phyloP scores from a whole-genome alignment of 64 coral and sea anemone species.

The Hydrozoanthus tunicans region DNA sequence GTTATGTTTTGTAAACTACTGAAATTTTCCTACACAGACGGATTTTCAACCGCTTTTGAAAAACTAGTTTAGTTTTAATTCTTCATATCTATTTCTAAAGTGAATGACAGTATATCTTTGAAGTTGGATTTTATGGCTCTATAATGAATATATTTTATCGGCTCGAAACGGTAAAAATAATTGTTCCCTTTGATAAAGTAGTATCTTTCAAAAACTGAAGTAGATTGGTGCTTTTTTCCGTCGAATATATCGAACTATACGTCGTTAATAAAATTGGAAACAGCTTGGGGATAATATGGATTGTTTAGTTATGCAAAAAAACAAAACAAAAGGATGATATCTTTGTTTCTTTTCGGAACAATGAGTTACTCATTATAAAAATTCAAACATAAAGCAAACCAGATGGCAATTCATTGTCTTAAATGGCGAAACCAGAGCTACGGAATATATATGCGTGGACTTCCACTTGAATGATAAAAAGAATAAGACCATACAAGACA shows the following conservation, averaged over 20 bases:
- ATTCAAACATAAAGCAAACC: neutral
- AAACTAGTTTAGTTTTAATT: too few relatives aligned
- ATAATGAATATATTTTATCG: neutral
- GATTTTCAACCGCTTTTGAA: too few relatives aligned
- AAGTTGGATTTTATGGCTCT: neutral
- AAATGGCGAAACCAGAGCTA: neutral
- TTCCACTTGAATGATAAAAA: neutral
- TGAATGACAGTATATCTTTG: neutral
- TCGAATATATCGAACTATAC: neutral
- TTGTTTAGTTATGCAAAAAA: neutral
- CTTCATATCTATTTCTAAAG: neutral
- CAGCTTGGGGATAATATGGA: neutral
- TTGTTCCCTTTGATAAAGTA: neutral
- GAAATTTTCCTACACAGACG: too few relatives aligned
- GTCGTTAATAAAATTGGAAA: neutral
- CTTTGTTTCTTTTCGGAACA: conserved; percentile 22
- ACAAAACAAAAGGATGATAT: conserved; percentile 17
- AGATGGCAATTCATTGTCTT: neutral
- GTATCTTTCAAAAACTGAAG: neutral
- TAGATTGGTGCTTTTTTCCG: neutral
- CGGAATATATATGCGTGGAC: neutral
- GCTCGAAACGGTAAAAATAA: neutral
- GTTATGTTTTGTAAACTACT: too few relatives aligned
- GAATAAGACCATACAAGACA: neutral
- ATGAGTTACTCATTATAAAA: neutral